Base-by-base conservation (phyloP, 2,797 vertebrate species). In the Scarus forsteni region DNA sequence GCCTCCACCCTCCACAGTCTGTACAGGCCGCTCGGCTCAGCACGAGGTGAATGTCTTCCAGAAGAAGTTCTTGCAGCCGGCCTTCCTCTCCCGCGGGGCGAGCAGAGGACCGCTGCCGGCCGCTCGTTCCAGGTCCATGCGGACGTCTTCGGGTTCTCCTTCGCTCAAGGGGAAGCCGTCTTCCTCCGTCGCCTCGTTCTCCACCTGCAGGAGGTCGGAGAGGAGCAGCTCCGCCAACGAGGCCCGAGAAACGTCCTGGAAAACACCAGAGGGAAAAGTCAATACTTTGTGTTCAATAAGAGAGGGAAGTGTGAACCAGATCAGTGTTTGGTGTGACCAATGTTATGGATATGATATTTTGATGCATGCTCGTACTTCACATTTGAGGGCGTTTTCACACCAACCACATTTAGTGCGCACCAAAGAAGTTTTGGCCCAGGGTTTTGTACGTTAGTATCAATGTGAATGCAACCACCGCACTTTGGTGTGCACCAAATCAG, bases 1-100 rank as follows among this genome's bases (percentile, higher is more conserved):
- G 82, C 83, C 69, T 66, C 10, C 7, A 7, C 18, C 46, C 7
- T 10, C 91, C 83, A 44, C 43, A 54, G 65, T 10, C 90, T 85
- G 78, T 77, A 79, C 76, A 82, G 60, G 18, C 70, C 27, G 72
- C 10, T 34, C 7, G 51, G 18, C 77, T 95, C 97, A 99, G 92
- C 98, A 98, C 81, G 98, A 98, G 36, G 98, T 99, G 94, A 99
- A 99, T 6, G 98, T 99, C 94, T 99, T 99, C 98, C 98, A 99
- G 96, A 99, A 99, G 96, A 99, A 99, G 88, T 98, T 99, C 93
- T 99, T 99, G 96, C 97, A 99, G 57, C 97, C 98, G 0, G 98
- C 98, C 91, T 99, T 99, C 83, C 97, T 96, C 91, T 98, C 98
- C n/a, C 97, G 94, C 38, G 97, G 97, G 1, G 95, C 95, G 75